A percentile compares a stretch with the other conserved stretches of the same genome.
Evolutionary conservation across 2,888 invertebrate species (phyloP).

Genomic region (Sturmia bella): DNA sequence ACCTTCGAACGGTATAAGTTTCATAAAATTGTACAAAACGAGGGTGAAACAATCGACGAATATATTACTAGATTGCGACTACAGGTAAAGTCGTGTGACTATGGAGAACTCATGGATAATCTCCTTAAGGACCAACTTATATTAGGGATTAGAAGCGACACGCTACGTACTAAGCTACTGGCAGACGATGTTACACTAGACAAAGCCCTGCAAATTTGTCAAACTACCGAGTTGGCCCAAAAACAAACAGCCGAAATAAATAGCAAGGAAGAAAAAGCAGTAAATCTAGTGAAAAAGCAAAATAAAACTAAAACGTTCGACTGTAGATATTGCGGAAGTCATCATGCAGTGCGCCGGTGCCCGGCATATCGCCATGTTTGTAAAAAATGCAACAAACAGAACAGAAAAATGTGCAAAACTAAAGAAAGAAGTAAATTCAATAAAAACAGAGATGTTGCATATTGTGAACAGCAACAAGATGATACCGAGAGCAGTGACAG

Average conservation of each 20-base stretch:
- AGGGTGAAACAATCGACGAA: constrained; percentile 5
- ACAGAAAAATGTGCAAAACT: constrained; percentile 13
- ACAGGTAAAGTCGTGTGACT: not conserved
- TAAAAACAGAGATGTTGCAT: constrained; percentile 23
- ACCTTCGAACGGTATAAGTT: constrained; percentile 21
- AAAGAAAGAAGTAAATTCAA: not conserved
- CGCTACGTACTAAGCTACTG: not conserved
- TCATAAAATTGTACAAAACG: constrained; percentile 11
- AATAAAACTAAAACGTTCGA: constrained; percentile 21
- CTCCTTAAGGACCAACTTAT: not conserved
- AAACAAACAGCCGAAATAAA: not conserved
- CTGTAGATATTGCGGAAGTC: constrained; percentile 11
- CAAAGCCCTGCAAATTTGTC: not conserved
- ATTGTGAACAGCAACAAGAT: not conserved
- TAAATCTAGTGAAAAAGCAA: not conserved
- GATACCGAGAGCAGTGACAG: not conserved
- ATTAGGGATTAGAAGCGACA: not conserved
- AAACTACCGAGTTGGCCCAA: not conserved
- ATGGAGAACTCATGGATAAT: not conserved
- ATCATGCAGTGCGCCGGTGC: constrained; percentile 8
- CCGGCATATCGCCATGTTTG: constrained; percentile 5
- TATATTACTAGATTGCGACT: not conserved
- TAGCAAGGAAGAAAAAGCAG: not conserved
- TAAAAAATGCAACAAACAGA: constrained; percentile 7
- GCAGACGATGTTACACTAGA: not conserved